Evolutionary conservation across 2,113 vertebrate genomes (phyloP), one percentile per base, ranked within the genome.

Genomic region (Rhinichthys klamathensis): DNA sequence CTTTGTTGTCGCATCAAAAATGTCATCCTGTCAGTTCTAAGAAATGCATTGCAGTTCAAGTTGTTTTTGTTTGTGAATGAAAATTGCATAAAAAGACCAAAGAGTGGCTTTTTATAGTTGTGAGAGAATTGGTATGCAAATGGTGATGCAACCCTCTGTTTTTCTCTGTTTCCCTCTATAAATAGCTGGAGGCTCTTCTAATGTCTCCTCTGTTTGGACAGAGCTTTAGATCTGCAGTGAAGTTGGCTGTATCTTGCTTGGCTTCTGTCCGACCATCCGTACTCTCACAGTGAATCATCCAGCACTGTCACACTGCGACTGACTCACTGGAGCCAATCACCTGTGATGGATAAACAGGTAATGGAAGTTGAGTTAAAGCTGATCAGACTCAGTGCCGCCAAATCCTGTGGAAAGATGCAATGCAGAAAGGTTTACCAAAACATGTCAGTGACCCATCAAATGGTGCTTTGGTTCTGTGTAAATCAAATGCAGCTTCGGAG

Each of bases 241-340:
- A 21, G 16, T 44, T 51, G 78, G 58, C 38, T 65, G 58, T 27
- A 21, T 81, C 79, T 51, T 27, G 41, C 61, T 67, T 81, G 79
- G 79, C 80, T 69, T 69, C 41, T 11, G 10, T 82, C 63, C 25
- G 38, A 69, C 44, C 25, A 81, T 49, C 61, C 79, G 27, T 18
- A 23, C 44, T 25, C 61, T 32, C n/a, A 23, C 27, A 51, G 51
- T 81, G 61, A 81, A 81, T 69, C 79, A 23, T 69, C 61, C 63
- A 23, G 44, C 25, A 32, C 61, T 51, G 61, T 69, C 79, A 81
- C 60, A 80, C 35, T 30, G 35, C 2, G 6, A 16, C 41, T 65
- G 61, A 69, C 27, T 81, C 61, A 81, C 79, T 30, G 25, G 5
- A 81, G 79, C 61, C 79, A 81, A 35, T 81, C 79, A 69, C 61